Conservation (phyloP, 1,140 invertebrate species). For the Bemisia tabaci region DNA sequence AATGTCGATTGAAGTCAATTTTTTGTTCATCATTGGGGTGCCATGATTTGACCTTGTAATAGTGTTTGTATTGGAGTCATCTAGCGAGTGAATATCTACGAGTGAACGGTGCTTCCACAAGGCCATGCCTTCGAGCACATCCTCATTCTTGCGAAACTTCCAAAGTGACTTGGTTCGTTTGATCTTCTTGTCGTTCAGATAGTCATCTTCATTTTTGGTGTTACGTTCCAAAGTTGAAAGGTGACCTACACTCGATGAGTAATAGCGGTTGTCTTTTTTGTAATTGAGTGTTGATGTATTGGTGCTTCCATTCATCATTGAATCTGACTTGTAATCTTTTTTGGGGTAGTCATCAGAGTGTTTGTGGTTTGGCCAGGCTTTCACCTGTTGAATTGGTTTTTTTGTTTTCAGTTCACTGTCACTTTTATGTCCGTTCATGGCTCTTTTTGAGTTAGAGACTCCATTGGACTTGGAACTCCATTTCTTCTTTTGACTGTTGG, state of each 20-base stretch:
- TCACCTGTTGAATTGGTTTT: neutral
- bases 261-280: neutral
- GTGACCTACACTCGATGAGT: conserved; percentile 19
- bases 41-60: conserved; percentile 17
- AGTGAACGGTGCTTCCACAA: conserved; percentile 71
- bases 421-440: neutral
- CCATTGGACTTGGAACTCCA: neutral
- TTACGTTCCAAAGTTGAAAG: conserved; percentile 15
- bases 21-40: conserved; percentile 18
- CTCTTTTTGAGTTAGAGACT: neutral
- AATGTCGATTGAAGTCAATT: conserved; percentile 16
- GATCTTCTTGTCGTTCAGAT: conserved; percentile 31
- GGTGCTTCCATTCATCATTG: neutral
- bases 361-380: neutral
- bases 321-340: neutral
- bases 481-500: neutral
- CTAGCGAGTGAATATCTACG: conserved; percentile 46
- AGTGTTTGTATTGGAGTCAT: conserved; percentile 29
- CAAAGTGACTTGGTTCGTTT: conserved; percentile 69
- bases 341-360: neutral
- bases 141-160: conserved; percentile 57
- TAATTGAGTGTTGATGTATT: neutral
- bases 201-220: conserved; percentile 11
- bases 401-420: neutral
- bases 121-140: conserved; percentile 67